Evolutionary conservation across 2,797 vertebrate species (phyloP).

Genomic region (Trematomus bernacchii): DNA sequence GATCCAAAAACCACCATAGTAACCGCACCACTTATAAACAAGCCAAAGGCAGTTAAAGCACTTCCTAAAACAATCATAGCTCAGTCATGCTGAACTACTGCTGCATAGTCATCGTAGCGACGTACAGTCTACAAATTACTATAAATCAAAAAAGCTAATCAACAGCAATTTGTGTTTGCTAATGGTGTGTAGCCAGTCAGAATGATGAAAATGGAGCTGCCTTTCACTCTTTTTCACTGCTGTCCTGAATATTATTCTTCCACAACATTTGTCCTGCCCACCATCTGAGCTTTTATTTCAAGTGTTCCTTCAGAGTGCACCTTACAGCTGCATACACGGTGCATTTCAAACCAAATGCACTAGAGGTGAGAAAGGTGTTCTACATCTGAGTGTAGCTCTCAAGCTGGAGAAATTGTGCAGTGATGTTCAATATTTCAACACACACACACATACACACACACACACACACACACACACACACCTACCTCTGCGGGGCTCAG

Average conservation of each 20-base stretch:
- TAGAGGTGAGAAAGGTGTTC: constrained; percentile 45
- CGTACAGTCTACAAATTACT: not conserved
- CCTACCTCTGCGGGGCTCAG: constrained; percentile 36
- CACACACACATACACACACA: not conserved
- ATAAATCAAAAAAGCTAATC: constrained; percentile 30
- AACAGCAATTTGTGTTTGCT: constrained; percentile 26
- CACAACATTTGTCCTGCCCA: not conserved
- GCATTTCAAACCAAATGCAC: constrained; percentile 25
- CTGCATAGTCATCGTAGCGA: not conserved
- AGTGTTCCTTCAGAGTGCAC: constrained; percentile 3
- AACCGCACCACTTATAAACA: not conserved
- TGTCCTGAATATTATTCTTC: not conserved
- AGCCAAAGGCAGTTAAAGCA: not conserved
- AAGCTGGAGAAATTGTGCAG: constrained; percentile 28
- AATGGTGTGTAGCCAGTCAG: constrained; percentile 22
- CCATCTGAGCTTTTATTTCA: not conserved
- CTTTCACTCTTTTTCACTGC: not conserved
- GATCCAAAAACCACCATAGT: not conserved
- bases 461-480: not conserved
- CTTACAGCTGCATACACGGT: not conserved
- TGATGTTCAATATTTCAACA: constrained; percentile 60
- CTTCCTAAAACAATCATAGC: not conserved
- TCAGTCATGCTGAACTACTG: not conserved
- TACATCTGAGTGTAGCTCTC: constrained; percentile 30
- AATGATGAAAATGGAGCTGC: constrained; percentile 15